Conservation (phyloP, 2,113 vertebrate genomes). For the Petaurus breviceps region DNA sequence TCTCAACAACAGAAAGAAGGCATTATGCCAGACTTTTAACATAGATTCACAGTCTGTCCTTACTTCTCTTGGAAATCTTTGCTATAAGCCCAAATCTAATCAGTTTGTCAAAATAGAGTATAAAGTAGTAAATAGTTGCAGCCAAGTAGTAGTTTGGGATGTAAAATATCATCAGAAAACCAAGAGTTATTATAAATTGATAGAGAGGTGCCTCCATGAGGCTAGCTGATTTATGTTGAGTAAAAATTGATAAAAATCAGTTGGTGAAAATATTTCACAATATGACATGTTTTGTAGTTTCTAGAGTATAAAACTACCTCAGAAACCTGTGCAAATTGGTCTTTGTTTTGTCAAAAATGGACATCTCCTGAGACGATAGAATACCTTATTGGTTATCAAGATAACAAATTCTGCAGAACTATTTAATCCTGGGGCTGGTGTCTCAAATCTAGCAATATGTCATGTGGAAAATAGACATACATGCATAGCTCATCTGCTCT, state of each 20-base stretch:
- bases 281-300: background rate
- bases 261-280: background rate
- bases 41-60: background rate
- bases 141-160: background rate
- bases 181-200: conserved; percentile 8
- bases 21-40: background rate
- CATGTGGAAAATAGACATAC: background rate
- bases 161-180: background rate
- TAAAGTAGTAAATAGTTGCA: background rate
- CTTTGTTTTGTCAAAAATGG: background rate
- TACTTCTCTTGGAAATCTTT: background rate
- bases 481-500: background rate
- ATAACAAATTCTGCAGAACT: background rate
- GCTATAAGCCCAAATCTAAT: background rate
- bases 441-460: background rate
- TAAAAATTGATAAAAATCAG: conserved; percentile 10
- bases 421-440: background rate
- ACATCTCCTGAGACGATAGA: background rate
- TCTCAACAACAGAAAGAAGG: background rate
- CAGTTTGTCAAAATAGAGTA: background rate
- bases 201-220: background rate
- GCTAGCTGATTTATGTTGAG: background rate
- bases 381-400: background rate
- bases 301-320: background rate
- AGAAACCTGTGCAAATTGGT: background rate